Evolutionary conservation across 2,888 invertebrate species (phyloP).

Genomic region (Netelia fuscicornis): DNA sequence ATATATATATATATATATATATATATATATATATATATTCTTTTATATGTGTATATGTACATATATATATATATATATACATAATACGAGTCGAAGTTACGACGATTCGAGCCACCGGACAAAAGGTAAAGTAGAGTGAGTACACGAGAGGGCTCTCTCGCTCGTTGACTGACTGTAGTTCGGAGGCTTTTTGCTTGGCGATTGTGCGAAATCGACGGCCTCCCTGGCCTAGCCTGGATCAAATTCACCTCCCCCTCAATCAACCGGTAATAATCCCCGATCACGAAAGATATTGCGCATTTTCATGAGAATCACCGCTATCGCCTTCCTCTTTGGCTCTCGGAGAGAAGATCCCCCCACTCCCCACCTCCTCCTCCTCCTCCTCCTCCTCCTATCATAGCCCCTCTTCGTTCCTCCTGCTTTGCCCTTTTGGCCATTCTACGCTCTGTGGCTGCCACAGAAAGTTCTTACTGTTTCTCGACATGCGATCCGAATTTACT

Average conservation of each 20-base stretch:
- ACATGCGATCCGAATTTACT: constrained; percentile 82
- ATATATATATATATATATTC: background rate
- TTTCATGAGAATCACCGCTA: constrained; percentile 83
- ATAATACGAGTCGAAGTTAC: constrained; percentile 45
- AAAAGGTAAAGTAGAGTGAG: constrained; percentile 33
- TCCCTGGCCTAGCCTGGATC: constrained; percentile 69
- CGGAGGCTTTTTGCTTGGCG: constrained; percentile 55
- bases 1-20: background rate
- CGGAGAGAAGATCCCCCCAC: constrained; percentile 75
- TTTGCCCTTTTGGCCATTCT: constrained; percentile 64
- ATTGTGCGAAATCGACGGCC: constrained; percentile 64
- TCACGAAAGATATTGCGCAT: constrained; percentile 84
- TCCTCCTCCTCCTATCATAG: background rate
- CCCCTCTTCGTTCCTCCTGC: background rate
- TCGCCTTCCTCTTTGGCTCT: constrained; percentile 72
- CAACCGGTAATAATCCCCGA: constrained; percentile 83
- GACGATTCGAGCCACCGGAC: constrained; percentile 58
- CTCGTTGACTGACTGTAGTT: constrained; percentile 20
- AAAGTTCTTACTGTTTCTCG: constrained; percentile 81
- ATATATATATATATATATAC: background rate
- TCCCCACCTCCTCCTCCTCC: constrained; percentile 50
- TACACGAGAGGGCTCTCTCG: constrained; percentile 46
- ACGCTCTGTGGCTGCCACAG: constrained; percentile 46
- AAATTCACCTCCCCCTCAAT: constrained; percentile 69
- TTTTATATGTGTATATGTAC: background rate